phyloP scores from a whole-genome alignment of 2,888 invertebrate species.

The Oligia fasciuncula region DNA sequence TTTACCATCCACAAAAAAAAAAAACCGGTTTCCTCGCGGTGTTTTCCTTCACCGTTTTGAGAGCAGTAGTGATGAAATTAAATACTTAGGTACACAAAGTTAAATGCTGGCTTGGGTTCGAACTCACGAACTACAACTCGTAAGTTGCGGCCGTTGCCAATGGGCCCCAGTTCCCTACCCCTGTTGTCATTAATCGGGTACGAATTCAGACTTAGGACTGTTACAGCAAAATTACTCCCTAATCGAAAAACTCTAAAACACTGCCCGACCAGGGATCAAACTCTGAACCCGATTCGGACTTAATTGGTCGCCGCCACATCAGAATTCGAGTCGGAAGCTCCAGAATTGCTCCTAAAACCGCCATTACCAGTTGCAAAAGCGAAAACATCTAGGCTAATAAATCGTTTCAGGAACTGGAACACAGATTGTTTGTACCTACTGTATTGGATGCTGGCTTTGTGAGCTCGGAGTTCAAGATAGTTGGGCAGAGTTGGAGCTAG shows the following conservation, averaged over 20 bases:
- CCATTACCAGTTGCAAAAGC: conserved; percentile 11
- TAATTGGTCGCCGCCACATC: neutral
- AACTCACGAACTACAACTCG: too few relatives aligned
- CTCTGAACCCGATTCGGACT: neutral
- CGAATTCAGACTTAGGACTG: neutral
- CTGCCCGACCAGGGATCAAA: neutral
- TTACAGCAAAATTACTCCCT: neutral
- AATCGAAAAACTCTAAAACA: neutral
- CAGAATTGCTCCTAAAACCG: conserved; percentile 6
- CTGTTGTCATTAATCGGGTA: neutral
- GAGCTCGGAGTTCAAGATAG: conserved; percentile 64
- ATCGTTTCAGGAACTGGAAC: conserved; percentile 66
- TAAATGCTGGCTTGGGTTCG: too few relatives aligned
- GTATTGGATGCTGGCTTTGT: conserved; percentile 68
- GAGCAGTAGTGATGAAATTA: too few relatives aligned
- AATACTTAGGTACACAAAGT: too few relatives aligned
- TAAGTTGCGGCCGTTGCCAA: too few relatives aligned
- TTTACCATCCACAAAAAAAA: too few relatives aligned
- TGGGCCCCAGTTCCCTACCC: too few relatives aligned
- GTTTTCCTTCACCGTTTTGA: too few relatives aligned
- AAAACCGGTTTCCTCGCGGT: too few relatives aligned
- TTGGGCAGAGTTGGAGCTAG: conserved; percentile 54
- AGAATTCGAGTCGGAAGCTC: neutral
- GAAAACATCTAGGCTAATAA: conserved; percentile 63
- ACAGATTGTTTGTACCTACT: conserved; percentile 45